phyloP scores from a whole-genome alignment of 2,113 vertebrate genomes.

The Ceratotherium simum region DNA sequence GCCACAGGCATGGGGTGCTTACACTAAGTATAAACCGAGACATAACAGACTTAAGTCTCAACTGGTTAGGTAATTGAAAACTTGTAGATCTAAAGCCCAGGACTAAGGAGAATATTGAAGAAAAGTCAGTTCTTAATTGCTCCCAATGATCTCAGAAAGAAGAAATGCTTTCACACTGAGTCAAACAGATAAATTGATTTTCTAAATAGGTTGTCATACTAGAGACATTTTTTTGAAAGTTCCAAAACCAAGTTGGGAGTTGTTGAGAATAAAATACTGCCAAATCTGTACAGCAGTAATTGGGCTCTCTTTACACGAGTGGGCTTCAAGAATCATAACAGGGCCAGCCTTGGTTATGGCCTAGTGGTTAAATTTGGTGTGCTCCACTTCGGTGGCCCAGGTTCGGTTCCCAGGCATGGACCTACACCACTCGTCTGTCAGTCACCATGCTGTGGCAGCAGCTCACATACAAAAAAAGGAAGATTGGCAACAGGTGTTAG shows the following conservation, averaged over 20 bases:
- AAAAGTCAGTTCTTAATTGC: background rate
- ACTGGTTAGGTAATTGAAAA: background rate
- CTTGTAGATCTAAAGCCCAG: background rate
- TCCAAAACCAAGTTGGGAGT: background rate
- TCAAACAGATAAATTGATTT: background rate
- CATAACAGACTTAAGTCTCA: background rate
- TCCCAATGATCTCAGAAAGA: background rate
- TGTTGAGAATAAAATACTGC: background rate
- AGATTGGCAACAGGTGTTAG: too few species aligned
- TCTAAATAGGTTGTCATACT: background rate
- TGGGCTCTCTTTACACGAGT: background rate
- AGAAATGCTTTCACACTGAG: slow-evolving; percentile 6
- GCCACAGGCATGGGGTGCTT: background rate
- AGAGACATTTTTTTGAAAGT: background rate
- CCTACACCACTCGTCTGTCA: too few species aligned
- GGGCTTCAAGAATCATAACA: background rate
- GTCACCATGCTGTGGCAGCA: too few species aligned
- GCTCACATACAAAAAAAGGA: too few species aligned
- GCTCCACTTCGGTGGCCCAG: too few species aligned
- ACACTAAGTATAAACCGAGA: background rate
- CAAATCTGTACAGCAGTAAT: background rate
- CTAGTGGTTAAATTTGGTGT: too few species aligned
- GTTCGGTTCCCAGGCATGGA: too few species aligned
- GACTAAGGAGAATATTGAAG: background rate
- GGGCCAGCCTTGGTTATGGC: too few species aligned